Evolutionary conservation across 2,888 invertebrate species (phyloP), one percentile per base, ranked within the genome.

Genomic region (Cetonia aurata): DNA sequence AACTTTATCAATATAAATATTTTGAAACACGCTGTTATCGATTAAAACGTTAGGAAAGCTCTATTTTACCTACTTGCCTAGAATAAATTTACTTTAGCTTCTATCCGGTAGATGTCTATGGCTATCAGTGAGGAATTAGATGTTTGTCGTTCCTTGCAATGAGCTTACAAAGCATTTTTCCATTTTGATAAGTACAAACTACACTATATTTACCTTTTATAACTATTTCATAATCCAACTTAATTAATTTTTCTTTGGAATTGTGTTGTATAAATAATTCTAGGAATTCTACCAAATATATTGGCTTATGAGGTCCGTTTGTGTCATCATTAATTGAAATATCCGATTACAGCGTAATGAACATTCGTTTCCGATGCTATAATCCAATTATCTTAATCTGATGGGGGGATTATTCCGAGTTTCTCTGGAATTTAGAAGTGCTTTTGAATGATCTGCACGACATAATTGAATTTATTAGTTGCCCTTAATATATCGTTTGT

Each of bases 21-120:
- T 25, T 25, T 25, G 25, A 25, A 37, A 9, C 37, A 12, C 6
- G n/a, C n/a, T n/a, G 41, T 37, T 65, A 65, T 65, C 33, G 62
- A 65, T 65, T 65, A 65, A 50, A 19, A 50, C 17, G 33, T 52
- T 25, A 52, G 48, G 48, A 62, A 41, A 57, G 10, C 12, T 9
- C 50, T 65, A 65, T 50, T 41, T 65, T 52, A 65, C 41, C 62
- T 52, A 50, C 17, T 15, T 17, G 17, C 1, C 13, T 65, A 50
- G 19, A 37, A 50, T 17, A 19, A 52, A 15, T 50, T 8, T 46
- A 31, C 17, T 65, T 65, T 50, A 41, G 62, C 62, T 52, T 46
- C 62, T 65, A 13, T n/a, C 50, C 62, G 62, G 12, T 65, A 65
- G 62, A 65, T 65, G 62, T 65, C 62, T 6, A 48, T 17, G 0